Percentiles rank a stretch among this genome's conserved stretches.
These are phyloP conservation scores for Hoplostethus atlanticus DNA, from an alignment of 2,797 vertebrate genomes.

Conservation along the genomic window DNA sequence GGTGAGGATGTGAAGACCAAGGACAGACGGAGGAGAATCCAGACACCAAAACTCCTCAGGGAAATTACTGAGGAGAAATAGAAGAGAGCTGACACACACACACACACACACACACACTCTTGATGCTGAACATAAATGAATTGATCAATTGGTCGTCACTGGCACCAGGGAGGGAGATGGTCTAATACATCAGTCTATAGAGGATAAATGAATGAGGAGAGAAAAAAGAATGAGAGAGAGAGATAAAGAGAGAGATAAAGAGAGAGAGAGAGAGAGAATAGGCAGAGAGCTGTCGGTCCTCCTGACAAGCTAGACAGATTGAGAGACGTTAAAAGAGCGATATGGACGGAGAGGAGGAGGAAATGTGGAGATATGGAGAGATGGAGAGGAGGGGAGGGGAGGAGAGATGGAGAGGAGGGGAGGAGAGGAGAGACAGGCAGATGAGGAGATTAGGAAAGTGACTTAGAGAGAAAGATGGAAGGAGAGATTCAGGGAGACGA, in stretches of 20 bases:
- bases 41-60: neutral
- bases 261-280: neutral
- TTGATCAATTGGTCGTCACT: conserved; percentile 5
- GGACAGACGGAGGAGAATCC: neutral
- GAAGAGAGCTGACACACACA: neutral
- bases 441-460: conserved; percentile 10
- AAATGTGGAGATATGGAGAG: too few relatives aligned
- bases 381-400: neutral
- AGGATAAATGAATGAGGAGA: neutral
- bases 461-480: conserved; percentile 10
- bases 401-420: conserved; percentile 12
- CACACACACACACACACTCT: conserved; percentile 1
- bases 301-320: conserved; percentile 7
- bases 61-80: neutral
- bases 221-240: neutral
- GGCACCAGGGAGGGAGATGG: neutral
- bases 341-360: too few relatives aligned
- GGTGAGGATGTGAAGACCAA: neutral
- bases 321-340: neutral
- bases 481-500: conserved; percentile 35
- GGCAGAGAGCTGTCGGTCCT: conserved; percentile 2
- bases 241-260: neutral
- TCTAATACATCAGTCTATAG: neutral
- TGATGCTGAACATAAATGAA: too few relatives aligned
- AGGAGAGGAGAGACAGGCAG: conserved; percentile 36